phyloP scores from a whole-genome alignment of 1,140 invertebrate species.

The Bilobella aurantiaca region DNA sequence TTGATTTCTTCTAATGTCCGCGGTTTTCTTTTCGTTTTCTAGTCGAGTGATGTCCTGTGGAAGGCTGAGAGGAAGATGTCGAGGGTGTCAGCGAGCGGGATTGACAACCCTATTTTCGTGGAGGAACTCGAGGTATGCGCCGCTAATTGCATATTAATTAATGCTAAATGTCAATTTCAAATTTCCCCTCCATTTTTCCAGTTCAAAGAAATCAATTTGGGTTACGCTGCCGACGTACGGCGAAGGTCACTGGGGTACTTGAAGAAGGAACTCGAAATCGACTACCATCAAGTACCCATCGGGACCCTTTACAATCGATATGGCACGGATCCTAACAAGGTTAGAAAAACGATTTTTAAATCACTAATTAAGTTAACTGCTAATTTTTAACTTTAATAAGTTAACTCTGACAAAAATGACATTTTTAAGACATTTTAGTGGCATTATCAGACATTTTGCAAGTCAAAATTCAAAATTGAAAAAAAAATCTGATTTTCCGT shows the following conservation, averaged over 20 bases:
- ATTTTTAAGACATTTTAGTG: no score
- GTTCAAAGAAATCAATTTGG: slow-evolving; percentile 30
- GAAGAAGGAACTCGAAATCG: slow-evolving; percentile 96
- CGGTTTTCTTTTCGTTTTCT: not conserved
- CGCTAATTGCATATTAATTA: not conserved
- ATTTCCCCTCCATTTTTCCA: not conserved
- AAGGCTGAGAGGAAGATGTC: slow-evolving; percentile 10
- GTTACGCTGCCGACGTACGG: slow-evolving; percentile 22
- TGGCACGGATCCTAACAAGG: slow-evolving; percentile 87
- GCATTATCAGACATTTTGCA: slow-evolving; percentile 37
- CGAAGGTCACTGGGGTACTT: slow-evolving; percentile 47
- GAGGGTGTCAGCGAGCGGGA: not conserved
- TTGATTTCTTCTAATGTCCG: not conserved
- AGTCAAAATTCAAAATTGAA: slow-evolving; percentile 2
- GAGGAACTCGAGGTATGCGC: not conserved
- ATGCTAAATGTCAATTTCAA: not conserved
- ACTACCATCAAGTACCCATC: slow-evolving; percentile 91
- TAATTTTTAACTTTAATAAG: no score
- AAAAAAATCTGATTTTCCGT: no score
- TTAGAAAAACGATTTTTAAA: no score
- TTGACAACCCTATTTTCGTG: slow-evolving; percentile 16
- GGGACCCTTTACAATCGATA: slow-evolving; percentile 93
- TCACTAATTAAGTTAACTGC: no score
- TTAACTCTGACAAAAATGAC: no score
- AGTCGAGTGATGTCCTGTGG: slow-evolving; percentile 14